Evolutionary conservation across 2,888 invertebrate species (phyloP), one percentile per base, ranked within the genome.

Genomic region (Pandemis corylana): DNA sequence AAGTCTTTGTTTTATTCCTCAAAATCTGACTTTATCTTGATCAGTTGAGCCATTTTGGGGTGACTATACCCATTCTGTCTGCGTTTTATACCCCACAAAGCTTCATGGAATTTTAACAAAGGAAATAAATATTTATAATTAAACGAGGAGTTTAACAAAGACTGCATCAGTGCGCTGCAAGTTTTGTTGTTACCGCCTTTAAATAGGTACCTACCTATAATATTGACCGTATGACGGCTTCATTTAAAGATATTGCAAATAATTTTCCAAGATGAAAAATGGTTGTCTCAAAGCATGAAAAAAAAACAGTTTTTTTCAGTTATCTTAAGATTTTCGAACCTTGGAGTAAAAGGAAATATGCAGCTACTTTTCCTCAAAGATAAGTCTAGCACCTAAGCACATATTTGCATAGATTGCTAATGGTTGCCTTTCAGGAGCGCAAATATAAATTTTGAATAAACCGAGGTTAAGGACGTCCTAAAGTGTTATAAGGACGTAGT

Each of bases 11-110:
- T 69, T 74, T 66, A 42, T 63, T 68, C 51, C 62, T 67, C 67
- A 67, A 62, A 72, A 72, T 67, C 62, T 49, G 68, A 65, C 49
- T 69, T 53, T 59, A 74, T 74, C 69, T 69, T 74, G 74, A 74
- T 69, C 68, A n/a, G 42, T 42, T 20, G 41, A 51, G 28, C 59
- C 59, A 28, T 65, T 65, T 49, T 10, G 13, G 7, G n/a, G 65
- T 46, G 28, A 65, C 46, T 28, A 28, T 13, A 28, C 49, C 36
- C 49, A 49, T 65, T 49, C 20, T 49, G 28, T 46, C 28, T 49
- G 20, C 64, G 13, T 36, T 59, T 65, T 65, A 44, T 46, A 46
- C 13, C 7, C n/a, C 41, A 62, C 42, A 62, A 41, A 20, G 36
- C 62, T 62, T 62, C 62, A 42, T 42, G 15, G 36, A 7, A 13